phyloP scores from a whole-genome alignment of 2,113 vertebrate species.

The Pterocles gutturalis region DNA sequence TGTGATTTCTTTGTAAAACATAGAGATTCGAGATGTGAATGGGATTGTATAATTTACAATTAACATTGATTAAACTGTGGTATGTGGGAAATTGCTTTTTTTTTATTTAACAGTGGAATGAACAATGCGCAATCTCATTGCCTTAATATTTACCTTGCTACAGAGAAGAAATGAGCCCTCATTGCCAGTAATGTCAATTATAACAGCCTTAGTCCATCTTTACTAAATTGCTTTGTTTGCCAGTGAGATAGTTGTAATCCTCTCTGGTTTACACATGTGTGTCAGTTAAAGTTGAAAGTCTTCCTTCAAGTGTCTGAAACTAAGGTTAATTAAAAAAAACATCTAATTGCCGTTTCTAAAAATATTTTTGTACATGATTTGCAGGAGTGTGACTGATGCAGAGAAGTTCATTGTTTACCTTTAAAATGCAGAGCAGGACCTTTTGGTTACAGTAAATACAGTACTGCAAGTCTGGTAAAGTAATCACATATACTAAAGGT shows the following conservation, averaged over 20 bases:
- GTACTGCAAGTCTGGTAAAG: conserved; percentile 78
- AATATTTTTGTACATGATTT: background rate
- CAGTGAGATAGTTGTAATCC: background rate
- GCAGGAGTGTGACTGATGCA: conserved; percentile 10
- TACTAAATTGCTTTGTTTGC: background rate
- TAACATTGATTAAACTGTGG: background rate
- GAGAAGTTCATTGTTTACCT: background rate
- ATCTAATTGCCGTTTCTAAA: background rate
- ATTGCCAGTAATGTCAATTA: background rate
- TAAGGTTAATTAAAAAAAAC: background rate
- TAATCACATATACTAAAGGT: conserved; percentile 72
- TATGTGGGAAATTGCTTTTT: background rate
- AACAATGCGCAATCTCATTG: background rate
- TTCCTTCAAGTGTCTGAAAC: background rate
- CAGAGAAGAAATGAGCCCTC: background rate
- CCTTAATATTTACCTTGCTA: background rate
- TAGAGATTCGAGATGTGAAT: background rate
- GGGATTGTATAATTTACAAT: background rate
- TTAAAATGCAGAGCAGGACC: conserved; percentile 35
- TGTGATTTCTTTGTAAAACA: background rate
- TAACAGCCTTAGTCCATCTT: background rate
- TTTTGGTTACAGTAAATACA: conserved; percentile 79
- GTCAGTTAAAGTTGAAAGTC: background rate
- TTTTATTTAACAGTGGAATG: background rate
- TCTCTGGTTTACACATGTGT: background rate